Evolutionary conservation across 1,140 invertebrate genomes (phyloP), one percentile per base, ranked within the genome.

Genomic region (Phortica variegata): DNA sequence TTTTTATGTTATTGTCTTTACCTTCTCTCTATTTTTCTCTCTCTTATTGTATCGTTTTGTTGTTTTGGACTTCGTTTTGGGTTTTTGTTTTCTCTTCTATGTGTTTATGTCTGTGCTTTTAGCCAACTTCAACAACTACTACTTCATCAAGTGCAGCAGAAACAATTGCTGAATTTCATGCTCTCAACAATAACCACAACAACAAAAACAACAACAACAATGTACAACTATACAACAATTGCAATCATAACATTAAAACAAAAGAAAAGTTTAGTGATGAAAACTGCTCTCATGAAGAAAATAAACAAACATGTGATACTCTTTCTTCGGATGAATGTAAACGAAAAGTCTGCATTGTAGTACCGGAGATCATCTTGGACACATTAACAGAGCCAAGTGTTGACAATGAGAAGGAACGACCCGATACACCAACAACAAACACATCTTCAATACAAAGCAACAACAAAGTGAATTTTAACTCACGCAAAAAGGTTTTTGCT

Each of bases 401-500:
- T n/a, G n/a, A n/a, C n/a, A n/a, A n/a, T n/a, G n/a, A n/a, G n/a
- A n/a, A n/a, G n/a, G n/a, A n/a, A n/a, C n/a, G n/a, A n/a, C n/a
- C n/a, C n/a, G n/a, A n/a, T n/a, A n/a, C n/a, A n/a, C 33, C 17
- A 49, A 4, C 29, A 37, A 26, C 32, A 41, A 42, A 37, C 36
- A 18, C 42, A 19, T 16, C 29, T 23, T 12, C 43, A 48, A 34
- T 31, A 21, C 45, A 19, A 43, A 37, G 54, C 61, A 65, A 55
- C 61, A 61, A 39, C 57, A 68, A 68, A 68, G 43, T 68, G 58
- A 68, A 69, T 56, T 60, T 63, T 63, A 68, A 69, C 29, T 58
- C 68, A 53, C 62, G 49, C 49, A 68, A 68, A 68, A 68, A 68
- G 63, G 63, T 68, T n/a, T n/a, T n/a, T n/a, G n/a, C n/a, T n/a